Evolutionary conservation across 1,140 invertebrate species (phyloP).

Genomic region (Sinella curviseta): DNA sequence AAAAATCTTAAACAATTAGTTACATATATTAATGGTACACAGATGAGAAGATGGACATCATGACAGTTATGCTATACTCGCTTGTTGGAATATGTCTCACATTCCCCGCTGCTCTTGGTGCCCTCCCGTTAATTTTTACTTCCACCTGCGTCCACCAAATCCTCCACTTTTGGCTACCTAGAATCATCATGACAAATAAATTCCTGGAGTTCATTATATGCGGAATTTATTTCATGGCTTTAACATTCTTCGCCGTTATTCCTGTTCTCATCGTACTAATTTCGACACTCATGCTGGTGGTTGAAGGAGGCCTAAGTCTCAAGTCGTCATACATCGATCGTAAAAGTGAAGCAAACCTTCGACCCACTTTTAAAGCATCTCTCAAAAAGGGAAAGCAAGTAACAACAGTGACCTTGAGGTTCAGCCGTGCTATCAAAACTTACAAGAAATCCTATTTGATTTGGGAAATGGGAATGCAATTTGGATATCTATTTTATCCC

Average conservation of each 20-base stretch:
- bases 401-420: not conserved
- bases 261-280: not conserved
- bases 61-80: not conserved
- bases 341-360: too few species aligned
- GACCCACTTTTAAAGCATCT: not conserved
- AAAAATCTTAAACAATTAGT: not conserved
- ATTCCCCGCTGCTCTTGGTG: not conserved
- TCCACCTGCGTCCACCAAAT: not conserved
- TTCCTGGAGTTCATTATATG: not conserved
- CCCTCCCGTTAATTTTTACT: not conserved
- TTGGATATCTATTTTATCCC: not conserved
- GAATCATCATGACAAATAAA: not conserved
- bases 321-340: not conserved
- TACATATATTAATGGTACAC: not conserved
- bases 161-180: not conserved
- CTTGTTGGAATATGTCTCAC: not conserved
- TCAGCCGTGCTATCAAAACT: not conserved
- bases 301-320: not conserved
- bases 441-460: not conserved
- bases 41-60: not conserved
- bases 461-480: not conserved
- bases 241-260: too few species aligned
- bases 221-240: not conserved
- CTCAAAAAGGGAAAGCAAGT: not conserved
- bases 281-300: not conserved